These are phyloP conservation scores for Caenorhabditis doughertyi DNA, from an alignment of 2,888 invertebrate species.

Conservation along the genomic window DNA sequence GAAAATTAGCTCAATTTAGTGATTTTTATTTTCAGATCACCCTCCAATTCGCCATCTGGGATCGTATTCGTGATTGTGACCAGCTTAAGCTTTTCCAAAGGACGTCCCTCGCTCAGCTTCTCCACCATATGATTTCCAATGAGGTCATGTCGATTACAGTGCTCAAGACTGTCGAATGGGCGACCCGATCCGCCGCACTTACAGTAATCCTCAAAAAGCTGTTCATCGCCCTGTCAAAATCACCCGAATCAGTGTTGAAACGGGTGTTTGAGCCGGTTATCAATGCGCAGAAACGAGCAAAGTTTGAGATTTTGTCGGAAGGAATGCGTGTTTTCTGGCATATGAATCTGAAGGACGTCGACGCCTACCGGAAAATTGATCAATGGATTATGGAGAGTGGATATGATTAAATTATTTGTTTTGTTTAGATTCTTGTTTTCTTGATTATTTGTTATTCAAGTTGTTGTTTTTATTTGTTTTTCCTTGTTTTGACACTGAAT, in stretches of 20 bases:
- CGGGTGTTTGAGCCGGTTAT: slow-evolving; percentile 60
- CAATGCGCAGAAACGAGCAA: slow-evolving; percentile 49
- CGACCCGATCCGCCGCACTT: slow-evolving; percentile 48
- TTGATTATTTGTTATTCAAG: background rate
- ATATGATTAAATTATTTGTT: slow-evolving; percentile 35
- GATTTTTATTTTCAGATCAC: slow-evolving; percentile 87
- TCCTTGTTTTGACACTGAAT: slow-evolving; percentile 3
- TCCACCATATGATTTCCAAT: slow-evolving; percentile 61
- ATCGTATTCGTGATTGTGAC: slow-evolving; percentile 90
- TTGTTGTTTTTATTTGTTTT: slow-evolving; percentile 22
- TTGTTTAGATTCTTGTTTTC: background rate
- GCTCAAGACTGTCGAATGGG: slow-evolving; percentile 75
- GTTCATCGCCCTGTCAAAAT: slow-evolving; percentile 62
- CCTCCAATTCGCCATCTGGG: slow-evolving; percentile 93
- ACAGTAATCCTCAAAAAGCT: slow-evolving; percentile 62
- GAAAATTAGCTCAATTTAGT: background rate
- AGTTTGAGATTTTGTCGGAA: slow-evolving; percentile 61
- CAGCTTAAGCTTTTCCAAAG: slow-evolving; percentile 85
- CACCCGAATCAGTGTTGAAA: slow-evolving; percentile 53
- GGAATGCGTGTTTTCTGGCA: slow-evolving; percentile 69
- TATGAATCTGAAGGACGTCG: slow-evolving; percentile 56
- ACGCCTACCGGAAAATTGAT: slow-evolving; percentile 50
- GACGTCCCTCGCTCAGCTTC: slow-evolving; percentile 60
- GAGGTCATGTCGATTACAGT: slow-evolving; percentile 69
- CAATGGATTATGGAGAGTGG: slow-evolving; percentile 62